Base-by-base conservation (phyloP, 2,888 invertebrate species). In the Acrocera orbiculus region DNA sequence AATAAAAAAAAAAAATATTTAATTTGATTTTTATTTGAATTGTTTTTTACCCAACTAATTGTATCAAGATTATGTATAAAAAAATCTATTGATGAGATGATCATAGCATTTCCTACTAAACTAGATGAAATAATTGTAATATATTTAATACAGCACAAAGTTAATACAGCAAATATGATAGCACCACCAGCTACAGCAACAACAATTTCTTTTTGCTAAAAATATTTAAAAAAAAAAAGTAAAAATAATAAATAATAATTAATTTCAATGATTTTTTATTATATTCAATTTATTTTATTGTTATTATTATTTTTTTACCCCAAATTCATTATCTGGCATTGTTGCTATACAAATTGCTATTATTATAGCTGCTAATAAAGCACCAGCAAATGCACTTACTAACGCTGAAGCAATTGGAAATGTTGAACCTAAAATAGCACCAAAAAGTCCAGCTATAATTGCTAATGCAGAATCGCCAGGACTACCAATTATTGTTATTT, bases 401-500 rank as follows among this genome's bases (percentile, higher is more conserved):
- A 60, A 43, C 5, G 56, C 56, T 15, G 61, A 56, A 15, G 59
- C 59, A 29, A 60, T 53, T 3, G 61, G 59, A 46, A 59, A 57
- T 29, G 61, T 56, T 27, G 61, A 60, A 32, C 59, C 59, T 33
- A 60, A 46, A 14, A 60, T 55, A 16, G 59, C 59, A 36, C 59
- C 59, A 37, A 59, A 40, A 9, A 60, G 47, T 3, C 61, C 61
- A 10, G 58, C 54, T 19, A 59, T 53, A 33, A 60, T 52, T 19
- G 59, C 61, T 38, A 61, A 42, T 2, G 56, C 61, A 30, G 60
- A 56, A 40, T 60, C 61, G 8, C 56, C 58, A 27, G 58, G 59
- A 41, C 55, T 56, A 30, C 80, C 83, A 50, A 79, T 73, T 32
- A 73, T 66, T 10, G 80, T 78, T 57, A 86, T 70, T 40, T 83